Evolutionary conservation across 2,888 invertebrate genomes (phyloP), one percentile per base, ranked within the genome.

Genomic region (Stegophylla sp.): DNA sequence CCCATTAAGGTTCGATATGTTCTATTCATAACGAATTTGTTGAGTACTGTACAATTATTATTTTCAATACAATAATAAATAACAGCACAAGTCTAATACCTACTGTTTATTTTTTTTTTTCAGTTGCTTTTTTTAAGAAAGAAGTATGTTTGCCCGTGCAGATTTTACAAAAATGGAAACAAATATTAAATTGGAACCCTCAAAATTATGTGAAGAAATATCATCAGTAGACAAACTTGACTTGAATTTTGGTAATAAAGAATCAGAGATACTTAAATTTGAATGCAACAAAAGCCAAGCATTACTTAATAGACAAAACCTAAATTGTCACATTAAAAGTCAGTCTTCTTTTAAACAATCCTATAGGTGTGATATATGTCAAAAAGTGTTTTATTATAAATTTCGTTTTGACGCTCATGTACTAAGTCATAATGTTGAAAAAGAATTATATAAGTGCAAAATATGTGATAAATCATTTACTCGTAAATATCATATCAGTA

Each of bases 301-400:
- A 26, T 82, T 85, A 51, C 86, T 86, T 43, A 72, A 82, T 61
- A 53, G 71, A 41, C 34, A 69, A 43, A 75, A 66, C 3, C 84
- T 89, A 3, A 86, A 87, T 20, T 86, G 86, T 23, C 89, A 89
- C 82, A 84, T 84, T 15, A 87, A 87, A 83, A 87, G 88, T 45
- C 88, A 88, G 51, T 23, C 34, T 83, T 84, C 84, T 45, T 85
- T 88, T 0, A 86, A 86, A 75, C 83, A 83, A 51, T 82, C 84
- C 3, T 85, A 86, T 69, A 84, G 84, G 0, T 89, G 89, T 83
- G 81, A 63, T 0, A n/a, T 86, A 82, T 89, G 89, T 84, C 86
- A 85, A 28, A 89, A 88, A 84, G 88, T 88, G 0, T 88, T 88
- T 84, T 87, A 88, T 0, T 87, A 88, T 10, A 88, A 88, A 82